These are phyloP conservation scores for Rhyacophila brunnea DNA, from an alignment of 1,140 invertebrate species.

Conservation along the genomic window DNA sequence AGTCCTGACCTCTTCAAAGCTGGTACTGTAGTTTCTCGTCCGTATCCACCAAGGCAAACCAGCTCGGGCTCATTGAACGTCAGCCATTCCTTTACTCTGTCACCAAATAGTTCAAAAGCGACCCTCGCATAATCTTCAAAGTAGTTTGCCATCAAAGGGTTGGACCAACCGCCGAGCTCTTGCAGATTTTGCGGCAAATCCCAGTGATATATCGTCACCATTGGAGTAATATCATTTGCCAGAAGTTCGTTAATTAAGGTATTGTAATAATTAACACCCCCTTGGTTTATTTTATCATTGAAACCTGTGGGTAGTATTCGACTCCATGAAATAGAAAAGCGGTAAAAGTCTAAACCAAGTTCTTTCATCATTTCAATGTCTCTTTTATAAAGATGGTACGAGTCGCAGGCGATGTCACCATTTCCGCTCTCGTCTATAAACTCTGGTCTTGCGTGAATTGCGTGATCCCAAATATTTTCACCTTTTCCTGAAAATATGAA, in stretches of 20 bases:
- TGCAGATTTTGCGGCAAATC: conserved; percentile 35
- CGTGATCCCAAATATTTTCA: conserved; percentile 49
- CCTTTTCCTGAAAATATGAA: conserved; percentile 38
- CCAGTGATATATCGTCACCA: conserved; percentile 42
- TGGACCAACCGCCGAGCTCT: conserved; percentile 57
- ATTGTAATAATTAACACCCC: conserved; percentile 57
- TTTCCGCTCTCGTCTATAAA: conserved; percentile 40
- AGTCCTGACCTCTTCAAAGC: conserved; percentile 39
- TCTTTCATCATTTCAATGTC: conserved; percentile 56
- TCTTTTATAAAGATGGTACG: conserved; percentile 57
- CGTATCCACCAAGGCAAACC: conserved; percentile 41
- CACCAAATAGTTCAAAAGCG: conserved; percentile 46
- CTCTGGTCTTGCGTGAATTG: conserved; percentile 41
- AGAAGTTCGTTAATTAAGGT: conserved; percentile 53
- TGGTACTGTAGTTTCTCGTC: conserved; percentile 39
- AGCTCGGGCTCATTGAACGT: conserved; percentile 53
- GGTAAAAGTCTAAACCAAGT: conserved; percentile 47
- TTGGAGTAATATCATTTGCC: conserved; percentile 48
- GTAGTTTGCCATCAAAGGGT: conserved; percentile 46
- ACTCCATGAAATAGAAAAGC: conserved; percentile 59
- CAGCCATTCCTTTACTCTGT: conserved; percentile 47
- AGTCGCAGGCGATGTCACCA: conserved; percentile 60
- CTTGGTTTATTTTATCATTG: conserved; percentile 45
- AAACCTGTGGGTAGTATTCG: conserved; percentile 53
- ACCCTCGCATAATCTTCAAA: conserved; percentile 51